Base-by-base conservation (phyloP, 2,113 vertebrate species). In the Gulo gulo region DNA sequence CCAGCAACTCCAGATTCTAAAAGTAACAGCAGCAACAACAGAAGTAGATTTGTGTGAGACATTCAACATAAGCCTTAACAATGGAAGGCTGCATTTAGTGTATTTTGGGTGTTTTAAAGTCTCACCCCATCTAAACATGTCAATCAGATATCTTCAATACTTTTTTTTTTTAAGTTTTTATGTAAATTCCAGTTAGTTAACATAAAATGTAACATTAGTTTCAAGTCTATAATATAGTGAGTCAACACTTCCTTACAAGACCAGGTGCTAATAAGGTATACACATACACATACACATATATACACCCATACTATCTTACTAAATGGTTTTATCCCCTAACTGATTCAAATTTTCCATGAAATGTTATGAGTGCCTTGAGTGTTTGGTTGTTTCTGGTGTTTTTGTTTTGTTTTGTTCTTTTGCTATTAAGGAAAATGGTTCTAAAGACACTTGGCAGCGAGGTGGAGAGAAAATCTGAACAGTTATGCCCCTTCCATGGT, bases 301-400 rank as follows among this genome's bases (percentile, higher is more conserved):
- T 2, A 83, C 13, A 61, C 13, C 31, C 39, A 57, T 20, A 71
- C 24, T 26, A 34, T 65, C 13, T 73, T 73, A 76, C 15, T 83
- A 73, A 69, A 83, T 73, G 61, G 3, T 84, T 76, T 42, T 55
- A 24, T 11, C 71, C 26, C 29, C 26, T 67, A 42, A 50, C 90
- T 36, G n/a, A 80, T 50, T 87, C 18, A 47, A 47, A 20, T 86
- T 92, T 91, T 95, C n/a, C 76, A 29, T 78, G 29, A 95, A 95
- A 39, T 65, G 9, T 73, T 55, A 52, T 88, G 7, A 83, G 6
- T 47, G n/a, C 57, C 88, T 67, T 63, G 4, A 82, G 24, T 69
- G 4, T 45, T 36, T 61, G 69, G 8, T 73, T 39, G 39, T 29
- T 76, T 76, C 14, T 76, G 42, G 13, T 45, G 7, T n/a, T 69